Conservation (phyloP, 2,113 vertebrate genomes). For the Elephas maximus region DNA sequence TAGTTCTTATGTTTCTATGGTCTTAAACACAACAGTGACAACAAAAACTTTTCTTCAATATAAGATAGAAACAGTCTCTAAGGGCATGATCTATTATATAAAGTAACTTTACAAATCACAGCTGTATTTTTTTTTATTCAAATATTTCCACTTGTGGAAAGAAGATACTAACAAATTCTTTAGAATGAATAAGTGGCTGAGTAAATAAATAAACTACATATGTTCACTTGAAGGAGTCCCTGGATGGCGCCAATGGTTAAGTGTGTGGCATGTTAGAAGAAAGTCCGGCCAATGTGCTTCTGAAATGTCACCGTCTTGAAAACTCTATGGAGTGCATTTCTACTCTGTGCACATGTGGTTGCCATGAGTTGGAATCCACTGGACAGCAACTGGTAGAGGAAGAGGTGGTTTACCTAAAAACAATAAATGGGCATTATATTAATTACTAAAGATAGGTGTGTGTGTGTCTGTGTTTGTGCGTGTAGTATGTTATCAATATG, state of each 20-base stretch:
- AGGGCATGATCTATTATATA: neutral
- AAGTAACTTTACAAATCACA: neutral
- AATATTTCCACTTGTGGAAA: neutral
- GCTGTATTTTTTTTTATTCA: neutral
- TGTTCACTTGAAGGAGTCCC: neutral
- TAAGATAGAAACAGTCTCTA: neutral
- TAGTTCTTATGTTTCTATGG: neutral
- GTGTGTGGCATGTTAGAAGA: no score
- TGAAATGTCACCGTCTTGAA: no score
- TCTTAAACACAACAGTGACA: neutral
- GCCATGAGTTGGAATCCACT: no score
- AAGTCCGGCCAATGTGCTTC: no score
- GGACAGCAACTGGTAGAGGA: no score
- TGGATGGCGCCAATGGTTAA: no score
- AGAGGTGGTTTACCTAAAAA: neutral
- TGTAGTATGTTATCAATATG: neutral
- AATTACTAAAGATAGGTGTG: neutral
- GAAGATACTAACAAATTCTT: neutral
- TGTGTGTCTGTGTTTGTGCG: no score
- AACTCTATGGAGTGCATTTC: no score
- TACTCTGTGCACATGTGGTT: no score
- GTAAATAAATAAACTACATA: neutral
- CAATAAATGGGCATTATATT: neutral
- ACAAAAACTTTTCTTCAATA: neutral
- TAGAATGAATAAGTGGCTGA: neutral